phyloP scores from a whole-genome alignment of 2,113 vertebrate genomes.

The Pongo abelii region DNA sequence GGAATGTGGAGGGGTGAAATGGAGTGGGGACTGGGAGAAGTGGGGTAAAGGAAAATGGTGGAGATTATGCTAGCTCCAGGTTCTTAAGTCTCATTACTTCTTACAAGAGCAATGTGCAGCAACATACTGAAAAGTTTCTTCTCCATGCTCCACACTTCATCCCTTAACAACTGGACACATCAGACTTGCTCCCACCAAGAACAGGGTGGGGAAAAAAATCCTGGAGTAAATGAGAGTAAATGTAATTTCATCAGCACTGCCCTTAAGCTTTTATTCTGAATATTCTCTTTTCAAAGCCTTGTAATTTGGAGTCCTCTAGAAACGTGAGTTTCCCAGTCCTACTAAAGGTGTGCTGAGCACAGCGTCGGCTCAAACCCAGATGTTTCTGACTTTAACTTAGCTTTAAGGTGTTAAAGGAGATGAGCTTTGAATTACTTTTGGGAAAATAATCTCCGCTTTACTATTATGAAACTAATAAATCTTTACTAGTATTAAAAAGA shows the following conservation, averaged over 20 bases:
- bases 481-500: slow-evolving; percentile 55
- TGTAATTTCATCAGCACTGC: neutral
- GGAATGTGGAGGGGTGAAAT: neutral
- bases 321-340: neutral
- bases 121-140: neutral
- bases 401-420: slow-evolving; percentile 53
- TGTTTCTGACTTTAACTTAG: neutral
- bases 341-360: neutral
- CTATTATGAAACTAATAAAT: slow-evolving; percentile 54
- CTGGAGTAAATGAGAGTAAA: neutral
- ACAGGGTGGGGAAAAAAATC: neutral
- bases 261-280: neutral
- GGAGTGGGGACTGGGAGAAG: neutral
- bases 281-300: neutral
- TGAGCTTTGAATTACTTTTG: slow-evolving; percentile 62
- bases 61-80: neutral
- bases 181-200: neutral
- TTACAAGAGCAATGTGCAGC: neutral
- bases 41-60: neutral
- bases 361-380: slow-evolving; percentile 18
- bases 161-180: neutral
- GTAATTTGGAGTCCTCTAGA: neutral
- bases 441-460: slow-evolving; percentile 61
- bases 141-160: neutral
- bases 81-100: neutral